A percentile compares a stretch with the other conserved stretches of the same genome.
phyloP scores from a whole-genome alignment of 2,797 vertebrate genomes.

The Podarcis siculus region DNA sequence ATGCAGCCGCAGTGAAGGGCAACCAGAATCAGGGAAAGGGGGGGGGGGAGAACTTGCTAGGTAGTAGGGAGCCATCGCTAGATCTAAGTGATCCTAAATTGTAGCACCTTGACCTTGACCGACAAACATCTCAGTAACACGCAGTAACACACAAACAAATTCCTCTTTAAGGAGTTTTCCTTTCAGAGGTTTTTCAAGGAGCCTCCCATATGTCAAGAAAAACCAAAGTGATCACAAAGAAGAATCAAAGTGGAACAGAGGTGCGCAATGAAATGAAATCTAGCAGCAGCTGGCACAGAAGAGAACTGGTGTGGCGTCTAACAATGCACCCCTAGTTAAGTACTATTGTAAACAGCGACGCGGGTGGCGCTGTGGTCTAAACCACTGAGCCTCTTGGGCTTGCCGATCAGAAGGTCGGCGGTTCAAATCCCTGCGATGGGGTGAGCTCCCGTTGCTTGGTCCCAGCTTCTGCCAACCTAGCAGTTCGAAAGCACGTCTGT shows the following conservation, averaged over 20 bases:
- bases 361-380: too few relatives aligned
- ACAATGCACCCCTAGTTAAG: too few relatives aligned
- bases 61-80: background rate
- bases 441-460: too few relatives aligned
- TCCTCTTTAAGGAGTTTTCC: background rate
- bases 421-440: too few relatives aligned
- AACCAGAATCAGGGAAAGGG: background rate
- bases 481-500: too few relatives aligned
- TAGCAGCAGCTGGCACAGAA: background rate
- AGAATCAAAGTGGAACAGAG: background rate
- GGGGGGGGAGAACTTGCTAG: background rate
- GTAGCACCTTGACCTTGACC: background rate
- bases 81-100: background rate
- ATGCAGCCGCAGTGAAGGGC: background rate
- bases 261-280: background rate
- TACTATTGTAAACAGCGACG: too few relatives aligned
- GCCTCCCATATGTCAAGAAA: background rate
- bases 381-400: too few relatives aligned
- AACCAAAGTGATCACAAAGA: background rate
- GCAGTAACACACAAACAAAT: background rate
- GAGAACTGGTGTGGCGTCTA: background rate
- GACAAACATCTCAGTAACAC: background rate
- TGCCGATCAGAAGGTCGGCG: too few relatives aligned
- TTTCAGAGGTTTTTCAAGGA: background rate
- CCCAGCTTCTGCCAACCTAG: too few relatives aligned